Conservation (phyloP, 2,113 vertebrate species). For the Istiophorus platypterus region DNA sequence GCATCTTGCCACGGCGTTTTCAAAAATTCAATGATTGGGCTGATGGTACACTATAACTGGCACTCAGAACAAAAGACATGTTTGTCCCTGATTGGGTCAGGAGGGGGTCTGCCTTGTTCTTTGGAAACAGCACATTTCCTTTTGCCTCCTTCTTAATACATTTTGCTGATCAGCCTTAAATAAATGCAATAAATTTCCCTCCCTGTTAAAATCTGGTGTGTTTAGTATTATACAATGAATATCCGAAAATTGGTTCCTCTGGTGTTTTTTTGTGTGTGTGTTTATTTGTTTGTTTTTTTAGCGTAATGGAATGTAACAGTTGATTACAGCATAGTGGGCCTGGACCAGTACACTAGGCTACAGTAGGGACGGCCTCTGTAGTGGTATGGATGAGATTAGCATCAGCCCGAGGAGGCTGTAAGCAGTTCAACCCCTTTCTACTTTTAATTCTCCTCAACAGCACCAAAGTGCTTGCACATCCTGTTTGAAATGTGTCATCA, state of each 20-base stretch:
- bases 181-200: conserved; percentile 3
- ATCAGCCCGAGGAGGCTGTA: conserved; percentile 63
- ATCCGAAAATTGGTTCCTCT: conserved; percentile 2
- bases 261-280: conserved; percentile 15
- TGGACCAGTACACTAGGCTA: conserved; percentile 35
- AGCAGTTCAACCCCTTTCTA: conserved; percentile 32
- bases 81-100: conserved; percentile 49
- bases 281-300: too few species aligned
- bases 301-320: conserved; percentile 18
- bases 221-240: conserved; percentile 3
- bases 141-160: conserved; percentile 1
- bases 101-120: conserved; percentile 31
- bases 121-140: conserved; percentile 4
- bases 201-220: not conserved
- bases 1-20: conserved; percentile 26
- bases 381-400: conserved; percentile 51
- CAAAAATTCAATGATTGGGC: conserved; percentile 48
- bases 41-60: conserved; percentile 40
- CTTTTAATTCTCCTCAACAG: conserved; percentile 56
- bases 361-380: conserved; percentile 30
- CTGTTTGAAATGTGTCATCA: conserved; percentile 79
- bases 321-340: conserved; percentile 47
- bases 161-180: not conserved
- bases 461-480: conserved; percentile 61
- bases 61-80: conserved; percentile 51